Percentiles rank a stretch among this genome's conserved stretches.
phyloP scores from a whole-genome alignment of 2,113 vertebrate genomes.

The Apodemus speciosus region DNA sequence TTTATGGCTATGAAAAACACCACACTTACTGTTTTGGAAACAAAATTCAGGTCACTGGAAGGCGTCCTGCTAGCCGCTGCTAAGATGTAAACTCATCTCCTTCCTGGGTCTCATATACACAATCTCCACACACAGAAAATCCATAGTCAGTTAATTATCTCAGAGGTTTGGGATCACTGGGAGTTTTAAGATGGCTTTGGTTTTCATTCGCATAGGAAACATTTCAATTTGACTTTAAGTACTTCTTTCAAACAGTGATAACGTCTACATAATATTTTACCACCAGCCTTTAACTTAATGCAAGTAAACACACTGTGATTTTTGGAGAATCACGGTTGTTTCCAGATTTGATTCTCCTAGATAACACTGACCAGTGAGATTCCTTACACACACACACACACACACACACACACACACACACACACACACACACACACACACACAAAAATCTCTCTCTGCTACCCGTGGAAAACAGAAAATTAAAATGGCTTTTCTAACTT shows the following conservation, averaged over 20 bases:
- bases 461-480: neutral
- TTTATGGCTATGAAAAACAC: neutral
- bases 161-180: fast-evolving
- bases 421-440: too few relatives aligned
- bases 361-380: fast-evolving
- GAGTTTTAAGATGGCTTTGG: neutral
- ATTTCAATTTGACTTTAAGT: neutral
- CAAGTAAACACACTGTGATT: fast-evolving
- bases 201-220: neutral
- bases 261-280: too few relatives aligned
- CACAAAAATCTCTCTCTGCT: neutral
- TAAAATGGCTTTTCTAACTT: neutral
- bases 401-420: too few relatives aligned
- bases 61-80: fast-evolving
- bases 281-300: fast-evolving
- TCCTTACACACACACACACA: neutral
- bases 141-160: fast-evolving
- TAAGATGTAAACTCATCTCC: fast-evolving
- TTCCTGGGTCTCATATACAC: fast-evolving
- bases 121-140: fast-evolving
- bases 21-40: neutral
- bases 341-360: neutral
- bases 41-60: fast-evolving
- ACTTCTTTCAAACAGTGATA: neutral
- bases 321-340: neutral